Percentiles rank a stretch among this genome's conserved stretches.
phyloP scores from a whole-genome alignment of 2,113 vertebrate species.

The Cygnus buccinator region DNA sequence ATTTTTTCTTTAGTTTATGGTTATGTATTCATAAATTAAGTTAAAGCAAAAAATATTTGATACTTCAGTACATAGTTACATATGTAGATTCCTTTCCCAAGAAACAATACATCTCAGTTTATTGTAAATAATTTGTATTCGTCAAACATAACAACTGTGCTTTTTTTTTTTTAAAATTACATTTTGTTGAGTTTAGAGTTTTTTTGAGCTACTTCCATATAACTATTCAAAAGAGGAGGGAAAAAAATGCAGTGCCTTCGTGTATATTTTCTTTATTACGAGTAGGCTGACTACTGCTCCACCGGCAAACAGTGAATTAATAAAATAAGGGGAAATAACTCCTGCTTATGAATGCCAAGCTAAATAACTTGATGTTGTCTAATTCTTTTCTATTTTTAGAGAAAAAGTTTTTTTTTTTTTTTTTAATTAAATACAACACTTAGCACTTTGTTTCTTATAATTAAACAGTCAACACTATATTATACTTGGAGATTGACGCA shows the following conservation, averaged over 20 bases:
- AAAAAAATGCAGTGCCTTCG: conserved; percentile 10
- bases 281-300: neutral
- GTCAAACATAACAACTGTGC: neutral
- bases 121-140: neutral
- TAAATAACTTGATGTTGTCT: conserved; percentile 11
- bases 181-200: conserved; percentile 51
- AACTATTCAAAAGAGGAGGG: conserved; percentile 22
- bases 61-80: neutral
- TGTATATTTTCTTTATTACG: conserved; percentile 36
- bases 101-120: neutral
- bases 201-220: conserved; percentile 11
- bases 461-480: conserved; percentile 76
- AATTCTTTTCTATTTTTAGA: neutral
- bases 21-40: neutral
- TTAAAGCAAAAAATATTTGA: neutral
- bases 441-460: conserved; percentile 72
- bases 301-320: conserved; percentile 27
- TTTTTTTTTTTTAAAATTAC: neutral
- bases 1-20: neutral
- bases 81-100: neutral
- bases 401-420: neutral
- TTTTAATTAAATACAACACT: conserved; percentile 30
- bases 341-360: neutral
- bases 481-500: conserved; percentile 76
- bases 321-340: conserved; percentile 35